Evolutionary conservation across 2,797 vertebrate species (phyloP).

Genomic region (Calcarius lapponicus): DNA sequence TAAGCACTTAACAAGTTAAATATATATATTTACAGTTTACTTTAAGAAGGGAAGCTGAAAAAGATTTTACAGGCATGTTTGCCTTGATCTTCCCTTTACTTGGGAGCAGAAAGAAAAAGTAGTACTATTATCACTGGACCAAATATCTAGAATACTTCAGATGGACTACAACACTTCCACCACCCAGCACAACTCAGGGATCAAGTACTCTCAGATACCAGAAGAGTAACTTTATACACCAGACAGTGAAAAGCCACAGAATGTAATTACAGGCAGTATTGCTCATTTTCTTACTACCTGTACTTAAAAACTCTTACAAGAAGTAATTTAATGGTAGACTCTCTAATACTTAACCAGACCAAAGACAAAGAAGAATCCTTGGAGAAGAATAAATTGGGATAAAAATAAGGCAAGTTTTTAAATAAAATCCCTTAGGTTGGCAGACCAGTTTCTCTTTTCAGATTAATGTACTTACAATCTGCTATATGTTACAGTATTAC

Average conservation of each 20-base stretch:
- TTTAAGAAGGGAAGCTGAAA: not conserved
- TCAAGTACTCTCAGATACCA: not conserved
- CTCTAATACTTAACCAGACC: not conserved
- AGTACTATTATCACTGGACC: not conserved
- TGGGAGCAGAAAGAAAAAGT: not conserved
- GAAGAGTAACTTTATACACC: not conserved
- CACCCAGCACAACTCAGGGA: not conserved
- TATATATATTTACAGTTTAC: not conserved
- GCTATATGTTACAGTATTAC: not conserved
- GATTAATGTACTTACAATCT: not conserved
- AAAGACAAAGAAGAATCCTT: not conserved
- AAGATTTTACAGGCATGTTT: not conserved
- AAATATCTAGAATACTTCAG: not conserved
- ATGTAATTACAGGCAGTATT: not conserved
- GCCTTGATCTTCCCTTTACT: not conserved
- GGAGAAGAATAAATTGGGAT: slow-evolving; percentile 5
- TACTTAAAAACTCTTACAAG: not conserved
- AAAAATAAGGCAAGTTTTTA: not conserved
- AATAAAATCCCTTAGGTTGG: not conserved
- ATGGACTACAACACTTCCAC: not conserved
- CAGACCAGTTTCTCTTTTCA: slow-evolving; percentile 27
- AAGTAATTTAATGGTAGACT: not conserved
- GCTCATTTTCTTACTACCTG: not conserved
- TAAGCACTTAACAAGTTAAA: not conserved
- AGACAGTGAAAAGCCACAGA: not conserved